Conservation (phyloP, 2,113 vertebrate species). For the Crotophaga sulcirostris region DNA sequence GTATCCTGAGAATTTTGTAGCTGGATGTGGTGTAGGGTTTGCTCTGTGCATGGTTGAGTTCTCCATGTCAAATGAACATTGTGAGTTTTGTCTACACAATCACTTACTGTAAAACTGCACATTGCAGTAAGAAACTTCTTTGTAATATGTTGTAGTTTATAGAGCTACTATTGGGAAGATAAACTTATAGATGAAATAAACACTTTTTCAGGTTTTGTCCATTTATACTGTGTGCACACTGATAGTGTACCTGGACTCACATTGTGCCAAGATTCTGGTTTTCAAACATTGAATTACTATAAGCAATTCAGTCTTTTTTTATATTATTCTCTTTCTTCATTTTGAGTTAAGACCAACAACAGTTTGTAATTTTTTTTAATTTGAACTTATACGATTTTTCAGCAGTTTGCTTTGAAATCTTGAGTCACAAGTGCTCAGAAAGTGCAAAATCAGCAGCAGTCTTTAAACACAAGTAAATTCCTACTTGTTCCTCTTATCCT, state of each 20-base stretch:
- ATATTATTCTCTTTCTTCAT: background rate
- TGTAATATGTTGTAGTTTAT: background rate
- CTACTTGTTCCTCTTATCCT: background rate
- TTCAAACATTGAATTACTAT: background rate
- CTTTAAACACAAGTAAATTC: background rate
- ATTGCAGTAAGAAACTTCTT: background rate
- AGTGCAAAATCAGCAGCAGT: background rate
- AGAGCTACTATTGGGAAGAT: background rate
- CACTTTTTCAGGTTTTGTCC: background rate
- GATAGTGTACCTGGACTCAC: background rate
- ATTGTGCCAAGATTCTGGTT: background rate
- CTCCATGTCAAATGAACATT: accelerated
- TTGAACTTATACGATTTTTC: background rate
- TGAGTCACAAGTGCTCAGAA: background rate
- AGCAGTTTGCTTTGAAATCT: background rate
- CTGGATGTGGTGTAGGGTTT: accelerated
- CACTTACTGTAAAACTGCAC: background rate
- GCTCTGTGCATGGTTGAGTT: background rate
- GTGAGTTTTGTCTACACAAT: background rate
- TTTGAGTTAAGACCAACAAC: background rate
- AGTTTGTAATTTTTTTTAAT: background rate
- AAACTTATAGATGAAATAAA: background rate
- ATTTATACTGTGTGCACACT: background rate
- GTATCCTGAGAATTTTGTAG: background rate
- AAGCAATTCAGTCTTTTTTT: background rate